phyloP scores from a whole-genome alignment of 2,888 invertebrate genomes.

The Blastobasis adustella region DNA sequence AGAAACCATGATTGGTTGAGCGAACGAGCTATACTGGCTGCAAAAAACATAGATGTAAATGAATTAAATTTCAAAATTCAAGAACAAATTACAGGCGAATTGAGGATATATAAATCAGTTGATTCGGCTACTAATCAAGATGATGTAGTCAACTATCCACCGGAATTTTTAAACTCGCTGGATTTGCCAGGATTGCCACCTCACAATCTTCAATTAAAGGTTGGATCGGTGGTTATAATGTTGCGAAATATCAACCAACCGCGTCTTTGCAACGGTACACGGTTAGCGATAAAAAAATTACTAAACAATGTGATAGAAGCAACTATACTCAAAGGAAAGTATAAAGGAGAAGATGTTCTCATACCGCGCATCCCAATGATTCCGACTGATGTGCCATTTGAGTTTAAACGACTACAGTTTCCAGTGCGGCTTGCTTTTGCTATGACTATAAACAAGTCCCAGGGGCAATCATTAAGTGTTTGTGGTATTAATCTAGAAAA shows the following conservation, averaged over 20 bases:
- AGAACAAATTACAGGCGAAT: conserved; percentile 20
- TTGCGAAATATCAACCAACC: too few relatives aligned
- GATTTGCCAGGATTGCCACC: conserved; percentile 25
- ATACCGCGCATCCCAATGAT: too few relatives aligned
- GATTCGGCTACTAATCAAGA: conserved; percentile 22
- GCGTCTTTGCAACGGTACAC: too few relatives aligned
- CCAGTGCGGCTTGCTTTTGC: too few relatives aligned
- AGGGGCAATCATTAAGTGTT: too few relatives aligned
- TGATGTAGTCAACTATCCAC: conserved; percentile 29
- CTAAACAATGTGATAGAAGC: conserved; percentile 13
- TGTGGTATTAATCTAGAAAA: too few relatives aligned
- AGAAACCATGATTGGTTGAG: too few relatives aligned
- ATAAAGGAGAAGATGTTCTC: conserved; percentile 7
- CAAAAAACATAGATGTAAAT: conserved; percentile 16
- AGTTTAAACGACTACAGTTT: background rate
- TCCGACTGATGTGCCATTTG: conserved; percentile 11
- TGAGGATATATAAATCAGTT: conserved; percentile 26
- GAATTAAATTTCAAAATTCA: conserved; percentile 23
- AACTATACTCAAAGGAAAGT: conserved; percentile 10
- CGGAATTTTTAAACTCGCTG: conserved; percentile 29
- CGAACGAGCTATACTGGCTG: too few relatives aligned
- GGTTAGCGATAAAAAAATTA: conserved; percentile 10
- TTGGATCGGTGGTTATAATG: conserved; percentile 20
- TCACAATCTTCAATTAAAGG: conserved; percentile 24
- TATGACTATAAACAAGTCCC: too few relatives aligned